Conservation (phyloP, 2,797 vertebrate genomes). For the Ceryle rudis region DNA sequence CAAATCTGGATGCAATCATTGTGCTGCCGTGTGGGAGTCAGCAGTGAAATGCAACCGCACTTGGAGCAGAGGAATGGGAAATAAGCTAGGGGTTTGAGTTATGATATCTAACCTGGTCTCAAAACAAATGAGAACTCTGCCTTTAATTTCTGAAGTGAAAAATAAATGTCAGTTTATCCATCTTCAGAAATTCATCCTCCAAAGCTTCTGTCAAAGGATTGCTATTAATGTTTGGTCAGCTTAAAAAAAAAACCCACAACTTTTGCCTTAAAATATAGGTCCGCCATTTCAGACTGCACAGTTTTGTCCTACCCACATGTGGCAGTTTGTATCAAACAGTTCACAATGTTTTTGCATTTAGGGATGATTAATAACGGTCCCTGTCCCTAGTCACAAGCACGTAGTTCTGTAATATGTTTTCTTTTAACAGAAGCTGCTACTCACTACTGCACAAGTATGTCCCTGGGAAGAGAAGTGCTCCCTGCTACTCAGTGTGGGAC, state of each 20-base stretch:
- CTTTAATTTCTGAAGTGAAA: not conserved
- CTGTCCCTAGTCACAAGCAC: not conserved
- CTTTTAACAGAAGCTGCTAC: not conserved
- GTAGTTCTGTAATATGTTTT: not conserved
- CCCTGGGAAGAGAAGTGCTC: not conserved
- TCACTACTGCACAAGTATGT: not conserved
- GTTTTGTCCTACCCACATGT: not conserved
- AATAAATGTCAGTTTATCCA: not conserved
- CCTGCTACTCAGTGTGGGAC: not conserved
- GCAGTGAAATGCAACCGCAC: not conserved
- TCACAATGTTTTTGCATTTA: not conserved
- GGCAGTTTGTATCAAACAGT: not conserved
- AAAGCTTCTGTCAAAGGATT: not conserved
- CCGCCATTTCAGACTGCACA: not conserved
- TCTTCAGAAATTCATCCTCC: not conserved
- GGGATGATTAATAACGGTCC: not conserved
- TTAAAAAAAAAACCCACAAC: fast-evolving
- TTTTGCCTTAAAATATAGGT: not conserved
- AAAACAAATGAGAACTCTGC: not conserved
- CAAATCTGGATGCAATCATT: not conserved
- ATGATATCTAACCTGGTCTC: not conserved
- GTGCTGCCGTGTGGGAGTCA: not conserved
- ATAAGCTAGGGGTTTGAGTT: not conserved
- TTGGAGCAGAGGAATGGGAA: not conserved
- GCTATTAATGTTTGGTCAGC: not conserved